Conservation (phyloP, 2,113 vertebrate species). For the Antigone vipio region DNA sequence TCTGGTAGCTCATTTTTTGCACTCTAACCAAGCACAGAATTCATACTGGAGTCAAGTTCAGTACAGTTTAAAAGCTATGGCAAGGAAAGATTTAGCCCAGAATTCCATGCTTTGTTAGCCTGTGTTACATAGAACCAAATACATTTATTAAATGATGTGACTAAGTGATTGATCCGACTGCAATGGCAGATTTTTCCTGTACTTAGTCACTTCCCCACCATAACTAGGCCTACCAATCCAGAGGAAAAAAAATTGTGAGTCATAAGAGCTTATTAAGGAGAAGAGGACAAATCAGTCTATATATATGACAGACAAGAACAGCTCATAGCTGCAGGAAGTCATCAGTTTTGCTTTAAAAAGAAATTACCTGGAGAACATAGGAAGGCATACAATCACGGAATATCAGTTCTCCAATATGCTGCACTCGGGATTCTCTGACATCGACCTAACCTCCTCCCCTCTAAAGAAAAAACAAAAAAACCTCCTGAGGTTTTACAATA, state of each 20-base stretch:
- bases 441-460: not conserved
- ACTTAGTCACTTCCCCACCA: not conserved
- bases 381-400: not conserved
- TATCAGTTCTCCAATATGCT: not conserved
- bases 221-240: not conserved
- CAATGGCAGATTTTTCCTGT: not conserved
- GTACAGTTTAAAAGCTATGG: not conserved
- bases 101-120: not conserved
- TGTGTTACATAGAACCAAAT: not conserved
- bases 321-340: not conserved
- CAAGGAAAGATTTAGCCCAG: not conserved
- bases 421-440: not conserved
- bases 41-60: not conserved
- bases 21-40: not conserved
- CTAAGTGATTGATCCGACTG: not conserved
- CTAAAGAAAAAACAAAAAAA: not conserved
- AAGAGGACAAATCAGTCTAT: not conserved
- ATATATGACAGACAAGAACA: not conserved
- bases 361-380: not conserved
- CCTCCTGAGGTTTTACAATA: not conserved
- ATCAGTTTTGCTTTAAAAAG: not conserved
- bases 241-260: not conserved
- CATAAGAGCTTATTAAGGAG: not conserved
- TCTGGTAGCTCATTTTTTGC: not conserved
- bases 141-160: not conserved